Evolutionary conservation across 2,888 invertebrate species (phyloP), one percentile per base, ranked within the genome.

Genomic region (Platycheirus albimanus): DNA sequence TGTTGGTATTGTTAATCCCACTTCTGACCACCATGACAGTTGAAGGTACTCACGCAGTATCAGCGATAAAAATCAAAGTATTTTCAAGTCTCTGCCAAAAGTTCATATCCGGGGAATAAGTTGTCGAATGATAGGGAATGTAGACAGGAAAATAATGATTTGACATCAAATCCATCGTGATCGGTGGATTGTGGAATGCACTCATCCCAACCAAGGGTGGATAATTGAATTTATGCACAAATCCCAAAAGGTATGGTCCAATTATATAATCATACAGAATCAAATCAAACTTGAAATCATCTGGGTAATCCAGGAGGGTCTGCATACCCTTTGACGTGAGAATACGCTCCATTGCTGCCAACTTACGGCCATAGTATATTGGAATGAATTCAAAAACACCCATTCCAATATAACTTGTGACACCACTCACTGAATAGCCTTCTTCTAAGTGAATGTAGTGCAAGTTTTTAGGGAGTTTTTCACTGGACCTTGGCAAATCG

Each of bases 261-360:
- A 86, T 33, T 0, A 87, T 87, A 43, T 87, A 88, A 71, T 90
- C 90, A 56, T 88, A 86, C 4, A 90, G 76, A n/a, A 89, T 87
- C 36, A 89, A 63, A 86, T 90, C 90, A 71, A 89, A 88, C 30
- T 87, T 84, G 30, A 89, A 89, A 38, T 87, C 75, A 43, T 85
- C 71, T 0, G 89, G 88, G 84, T 89, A 88, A 19, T 86, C 78
- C 7, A 88, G 69, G 2, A 89, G 70, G 6, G 63, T 75, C 28
- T 85, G 74, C 0, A 88, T n/a, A 0, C 87, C 88, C 41, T 86
- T 74, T 0, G 88, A 88, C 3, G 41, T 24, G 0, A 85, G 41
- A 11, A 81, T 71, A 1, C 54, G 67, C 24, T 58, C 4, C 1
- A 69, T 78, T 1, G 75, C 58, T 47, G 61, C 56, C 1, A 78